Conservation (phyloP, 2,113 vertebrate species). For the Danio rerio region DNA sequence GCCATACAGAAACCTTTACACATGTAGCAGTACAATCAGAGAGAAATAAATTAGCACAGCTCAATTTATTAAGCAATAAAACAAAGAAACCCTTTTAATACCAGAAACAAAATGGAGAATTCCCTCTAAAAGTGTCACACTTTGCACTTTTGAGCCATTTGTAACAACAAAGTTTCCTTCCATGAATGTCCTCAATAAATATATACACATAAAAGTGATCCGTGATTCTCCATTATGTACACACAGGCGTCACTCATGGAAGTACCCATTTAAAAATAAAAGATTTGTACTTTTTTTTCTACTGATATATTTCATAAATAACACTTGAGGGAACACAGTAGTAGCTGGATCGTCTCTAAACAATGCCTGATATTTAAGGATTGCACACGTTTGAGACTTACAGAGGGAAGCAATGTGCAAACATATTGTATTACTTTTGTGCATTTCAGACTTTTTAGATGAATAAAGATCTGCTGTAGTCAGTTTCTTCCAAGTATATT, state of each 20-base stretch:
- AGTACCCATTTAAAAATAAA: not conserved
- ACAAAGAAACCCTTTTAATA: not conserved
- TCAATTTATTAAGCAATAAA: constrained; percentile 9
- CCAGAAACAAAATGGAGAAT: not conserved
- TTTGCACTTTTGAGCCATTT: constrained; percentile 15
- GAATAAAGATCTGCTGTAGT: not conserved
- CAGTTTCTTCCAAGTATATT: not conserved
- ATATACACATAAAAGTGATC: constrained; percentile 19
- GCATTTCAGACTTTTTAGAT: not conserved
- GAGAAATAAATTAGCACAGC: constrained; percentile 40
- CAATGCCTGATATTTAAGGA: not conserved
- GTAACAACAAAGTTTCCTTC: not conserved
- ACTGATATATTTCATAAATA: not conserved
- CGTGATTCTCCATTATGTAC: constrained; percentile 11
- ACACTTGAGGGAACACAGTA: not conserved
- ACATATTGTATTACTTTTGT: not conserved
- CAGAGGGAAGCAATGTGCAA: not conserved
- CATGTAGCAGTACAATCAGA: constrained; percentile 50
- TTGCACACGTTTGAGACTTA: not conserved
- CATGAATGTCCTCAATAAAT: constrained; percentile 30
- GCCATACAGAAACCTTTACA: constrained; percentile 53
- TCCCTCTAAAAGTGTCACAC: not conserved
- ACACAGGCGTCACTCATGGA: constrained; percentile 21
- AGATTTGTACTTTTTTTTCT: not conserved
- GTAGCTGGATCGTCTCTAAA: not conserved